These are phyloP conservation scores for Phytoseiulus persimilis DNA, from an alignment of 2,888 invertebrate genomes.

Conservation along the genomic window DNA sequence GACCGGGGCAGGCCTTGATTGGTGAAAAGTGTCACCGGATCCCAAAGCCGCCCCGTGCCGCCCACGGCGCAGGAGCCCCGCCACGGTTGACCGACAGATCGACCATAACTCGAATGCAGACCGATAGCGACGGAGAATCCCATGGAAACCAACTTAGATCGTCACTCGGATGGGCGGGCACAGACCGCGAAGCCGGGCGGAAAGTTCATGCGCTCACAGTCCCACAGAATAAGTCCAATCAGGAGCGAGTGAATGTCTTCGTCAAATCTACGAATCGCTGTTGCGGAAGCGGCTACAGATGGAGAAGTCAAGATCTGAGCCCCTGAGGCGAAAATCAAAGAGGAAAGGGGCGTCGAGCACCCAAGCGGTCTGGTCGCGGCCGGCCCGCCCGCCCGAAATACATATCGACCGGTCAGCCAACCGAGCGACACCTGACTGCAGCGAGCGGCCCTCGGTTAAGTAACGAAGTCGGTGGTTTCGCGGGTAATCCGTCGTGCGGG, in stretches of 20 bases:
- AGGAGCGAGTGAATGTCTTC: not conserved
- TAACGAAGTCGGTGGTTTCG: not conserved
- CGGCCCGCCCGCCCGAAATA: not conserved
- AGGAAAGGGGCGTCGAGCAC: not conserved
- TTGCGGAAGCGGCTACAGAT: not conserved
- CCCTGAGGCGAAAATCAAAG: not conserved
- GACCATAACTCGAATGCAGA: no score
- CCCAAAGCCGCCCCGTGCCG: no score
- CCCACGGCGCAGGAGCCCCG: no score
- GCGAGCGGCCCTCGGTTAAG: not conserved
- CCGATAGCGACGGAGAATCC: no score
- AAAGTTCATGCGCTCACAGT: not conserved
- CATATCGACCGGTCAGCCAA: not conserved
- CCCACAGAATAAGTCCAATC: not conserved
- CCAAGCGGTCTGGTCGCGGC: not conserved
- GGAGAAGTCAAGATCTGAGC: not conserved
- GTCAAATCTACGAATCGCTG: not conserved
- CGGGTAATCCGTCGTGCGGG: no score
- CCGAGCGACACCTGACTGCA: not conserved
- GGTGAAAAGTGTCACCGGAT: no score
- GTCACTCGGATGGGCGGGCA: no score
- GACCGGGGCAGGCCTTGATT: no score
- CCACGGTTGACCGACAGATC: no score
- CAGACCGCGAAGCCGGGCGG: no score
- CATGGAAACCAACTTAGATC: no score